phyloP scores from a whole-genome alignment of 2,888 invertebrate genomes.

The Rhabditoides inermis region DNA sequence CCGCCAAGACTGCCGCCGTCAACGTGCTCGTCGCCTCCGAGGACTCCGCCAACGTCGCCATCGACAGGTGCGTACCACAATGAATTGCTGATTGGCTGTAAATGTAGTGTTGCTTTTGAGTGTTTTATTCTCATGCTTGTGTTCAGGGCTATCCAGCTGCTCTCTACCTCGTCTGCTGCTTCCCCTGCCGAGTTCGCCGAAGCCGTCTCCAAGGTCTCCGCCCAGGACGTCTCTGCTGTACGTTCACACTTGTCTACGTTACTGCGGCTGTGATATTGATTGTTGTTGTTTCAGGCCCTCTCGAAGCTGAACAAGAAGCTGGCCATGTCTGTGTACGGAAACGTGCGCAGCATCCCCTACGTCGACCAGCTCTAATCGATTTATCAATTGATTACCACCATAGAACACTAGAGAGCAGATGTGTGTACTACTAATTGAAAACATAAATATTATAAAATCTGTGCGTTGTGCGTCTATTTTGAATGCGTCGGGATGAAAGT shows the following conservation, averaged over 20 bases:
- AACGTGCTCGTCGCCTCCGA: slow-evolving; percentile 18
- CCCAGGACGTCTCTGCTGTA: slow-evolving; percentile 43
- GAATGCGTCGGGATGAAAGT: too few relatives aligned
- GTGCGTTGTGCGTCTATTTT: too few relatives aligned
- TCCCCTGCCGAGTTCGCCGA: slow-evolving; percentile 37
- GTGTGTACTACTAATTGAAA: too few relatives aligned
- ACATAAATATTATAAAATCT: too few relatives aligned
- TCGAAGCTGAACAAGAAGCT: slow-evolving; percentile 33
- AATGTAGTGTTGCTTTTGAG: background rate
- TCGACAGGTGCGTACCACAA: too few relatives aligned
- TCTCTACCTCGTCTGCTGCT: slow-evolving; percentile 24
- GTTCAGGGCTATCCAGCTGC: slow-evolving; percentile 41
- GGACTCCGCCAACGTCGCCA: slow-evolving; percentile 14
- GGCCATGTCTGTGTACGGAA: slow-evolving; percentile 38
- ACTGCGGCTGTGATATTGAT: too few relatives aligned
- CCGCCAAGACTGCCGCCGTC: slow-evolving; percentile 14
- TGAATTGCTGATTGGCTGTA: too few relatives aligned
- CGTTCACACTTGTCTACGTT: too few relatives aligned
- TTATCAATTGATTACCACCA: too few relatives aligned
- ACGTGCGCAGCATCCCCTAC: slow-evolving; percentile 37
- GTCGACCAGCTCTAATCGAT: slow-evolving; percentile 36
- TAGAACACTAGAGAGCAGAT: too few relatives aligned
- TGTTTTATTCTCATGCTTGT: too few relatives aligned
- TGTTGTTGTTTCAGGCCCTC: slow-evolving; percentile 40
- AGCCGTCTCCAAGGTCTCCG: slow-evolving; percentile 26